phyloP scores from a whole-genome alignment of 2,113 vertebrate genomes.

The Colossoma macropomum region DNA sequence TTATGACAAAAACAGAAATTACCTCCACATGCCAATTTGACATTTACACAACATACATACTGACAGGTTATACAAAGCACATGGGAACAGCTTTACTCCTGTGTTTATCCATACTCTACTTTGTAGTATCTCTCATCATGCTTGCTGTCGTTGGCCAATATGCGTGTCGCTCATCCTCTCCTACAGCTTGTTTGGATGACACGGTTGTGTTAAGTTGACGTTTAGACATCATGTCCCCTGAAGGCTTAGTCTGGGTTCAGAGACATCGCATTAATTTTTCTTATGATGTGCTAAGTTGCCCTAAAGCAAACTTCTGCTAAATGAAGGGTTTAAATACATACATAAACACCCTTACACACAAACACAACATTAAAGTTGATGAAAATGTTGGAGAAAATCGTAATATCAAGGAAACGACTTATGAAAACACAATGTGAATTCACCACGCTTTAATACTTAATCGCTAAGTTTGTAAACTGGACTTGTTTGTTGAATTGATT shows the following conservation, averaged over 20 bases:
- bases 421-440: too few species aligned
- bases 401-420: not conserved
- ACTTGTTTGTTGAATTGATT: too few species aligned
- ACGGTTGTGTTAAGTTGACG: slow-evolving; percentile 6
- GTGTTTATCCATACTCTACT: not conserved
- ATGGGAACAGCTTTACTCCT: not conserved
- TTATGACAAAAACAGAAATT: slow-evolving; percentile 2
- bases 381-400: not conserved
- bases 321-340: not conserved
- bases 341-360: not conserved
- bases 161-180: not conserved
- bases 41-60: not conserved
- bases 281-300: not conserved
- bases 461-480: too few species aligned
- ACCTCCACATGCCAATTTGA: not conserved
- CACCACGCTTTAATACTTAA: too few species aligned
- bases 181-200: not conserved
- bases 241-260: not conserved
- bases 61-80: not conserved
- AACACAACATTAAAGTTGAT: not conserved
- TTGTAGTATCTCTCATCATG: not conserved
- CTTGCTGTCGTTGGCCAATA: slow-evolving; percentile 6
- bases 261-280: not conserved
- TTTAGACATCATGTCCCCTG: not conserved
- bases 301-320: not conserved